Percentiles rank a stretch among this genome's conserved stretches.
These are phyloP conservation scores for Nesoenas mayeri DNA, from an alignment of 2,113 vertebrate genomes.

Conservation along the genomic window DNA sequence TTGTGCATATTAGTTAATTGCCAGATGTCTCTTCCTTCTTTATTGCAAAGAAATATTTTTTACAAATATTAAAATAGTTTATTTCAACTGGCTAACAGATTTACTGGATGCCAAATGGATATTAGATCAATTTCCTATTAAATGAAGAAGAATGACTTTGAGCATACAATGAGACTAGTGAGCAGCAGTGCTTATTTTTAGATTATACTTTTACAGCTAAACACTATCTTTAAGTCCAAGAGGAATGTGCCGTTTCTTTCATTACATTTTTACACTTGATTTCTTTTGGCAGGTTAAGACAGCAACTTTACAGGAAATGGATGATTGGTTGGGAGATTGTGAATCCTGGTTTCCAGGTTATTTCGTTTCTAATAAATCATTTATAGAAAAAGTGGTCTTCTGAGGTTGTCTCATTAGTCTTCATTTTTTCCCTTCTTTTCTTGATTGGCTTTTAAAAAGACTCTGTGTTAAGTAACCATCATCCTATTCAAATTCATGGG, in stretches of 20 bases:
- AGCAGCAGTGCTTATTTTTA: constrained; percentile 50
- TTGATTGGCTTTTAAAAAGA: constrained; percentile 17
- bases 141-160: constrained; percentile 50
- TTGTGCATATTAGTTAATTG: constrained; percentile 1
- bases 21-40: background rate
- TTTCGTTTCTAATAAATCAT: constrained; percentile 63
- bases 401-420: constrained; percentile 42
- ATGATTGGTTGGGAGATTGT: constrained; percentile 51
- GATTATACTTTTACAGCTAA: constrained; percentile 55
- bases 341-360: constrained; percentile 55
- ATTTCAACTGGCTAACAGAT: background rate
- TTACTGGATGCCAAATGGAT: constrained; percentile 9
- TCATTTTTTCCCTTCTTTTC: constrained; percentile 15
- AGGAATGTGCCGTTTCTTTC: constrained; percentile 49
- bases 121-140: constrained; percentile 18
- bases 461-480: background rate
- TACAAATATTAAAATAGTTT: background rate
- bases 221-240: constrained; percentile 35
- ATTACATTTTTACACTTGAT: constrained; percentile 65
- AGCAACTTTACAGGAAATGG: constrained; percentile 55
- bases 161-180: constrained; percentile 37
- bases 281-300: constrained; percentile 59
- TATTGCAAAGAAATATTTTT: background rate
- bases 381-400: constrained; percentile 40
- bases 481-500: background rate